A percentile compares a stretch with the other conserved stretches of the same genome.
phyloP scores from a whole-genome alignment of 2,888 invertebrate species.

The Cenopis cana region DNA sequence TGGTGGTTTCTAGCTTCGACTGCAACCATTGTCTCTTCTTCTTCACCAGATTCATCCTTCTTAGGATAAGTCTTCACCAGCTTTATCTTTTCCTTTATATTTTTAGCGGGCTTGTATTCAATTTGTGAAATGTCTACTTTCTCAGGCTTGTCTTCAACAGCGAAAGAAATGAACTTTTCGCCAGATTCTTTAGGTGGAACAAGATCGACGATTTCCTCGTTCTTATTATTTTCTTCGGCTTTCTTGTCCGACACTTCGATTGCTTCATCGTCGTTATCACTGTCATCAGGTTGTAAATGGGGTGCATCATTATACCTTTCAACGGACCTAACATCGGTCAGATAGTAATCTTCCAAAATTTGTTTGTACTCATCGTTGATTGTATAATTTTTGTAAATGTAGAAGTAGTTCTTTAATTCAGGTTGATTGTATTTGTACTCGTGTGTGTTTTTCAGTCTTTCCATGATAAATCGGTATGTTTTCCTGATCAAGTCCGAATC shows the following conservation, averaged over 20 bases:
- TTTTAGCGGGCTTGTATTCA: constrained; percentile 76
- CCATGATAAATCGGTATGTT: constrained; percentile 79
- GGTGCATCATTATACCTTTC: constrained; percentile 71
- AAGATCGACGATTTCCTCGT: constrained; percentile 66
- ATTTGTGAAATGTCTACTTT: constrained; percentile 69
- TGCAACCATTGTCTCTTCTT: constrained; percentile 86
- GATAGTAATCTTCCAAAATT: constrained; percentile 84
- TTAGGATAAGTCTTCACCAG: constrained; percentile 81
- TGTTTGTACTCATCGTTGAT: constrained; percentile 86
- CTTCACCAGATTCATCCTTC: constrained; percentile 77
- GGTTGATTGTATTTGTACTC: constrained; percentile 82
- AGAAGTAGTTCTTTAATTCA: constrained; percentile 88
- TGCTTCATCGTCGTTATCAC: constrained; percentile 63
- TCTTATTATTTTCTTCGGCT: constrained; percentile 60
- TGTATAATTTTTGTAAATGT: constrained; percentile 87
- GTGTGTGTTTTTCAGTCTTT: constrained; percentile 78
- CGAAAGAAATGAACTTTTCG: constrained; percentile 83
- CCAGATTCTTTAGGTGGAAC: constrained; percentile 75
- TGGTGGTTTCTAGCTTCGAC: constrained; percentile 84
- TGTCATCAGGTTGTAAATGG: constrained; percentile 60
- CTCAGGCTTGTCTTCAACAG: constrained; percentile 78
- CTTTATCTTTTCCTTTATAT: constrained; percentile 83
- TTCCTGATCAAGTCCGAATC: constrained; percentile 76
- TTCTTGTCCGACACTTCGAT: constrained; percentile 67
- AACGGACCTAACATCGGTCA: constrained; percentile 86